Evolutionary conservation across 2,888 invertebrate genomes (phyloP), one percentile per base, ranked within the genome.

Genomic region (Netelia fuscicornis): DNA sequence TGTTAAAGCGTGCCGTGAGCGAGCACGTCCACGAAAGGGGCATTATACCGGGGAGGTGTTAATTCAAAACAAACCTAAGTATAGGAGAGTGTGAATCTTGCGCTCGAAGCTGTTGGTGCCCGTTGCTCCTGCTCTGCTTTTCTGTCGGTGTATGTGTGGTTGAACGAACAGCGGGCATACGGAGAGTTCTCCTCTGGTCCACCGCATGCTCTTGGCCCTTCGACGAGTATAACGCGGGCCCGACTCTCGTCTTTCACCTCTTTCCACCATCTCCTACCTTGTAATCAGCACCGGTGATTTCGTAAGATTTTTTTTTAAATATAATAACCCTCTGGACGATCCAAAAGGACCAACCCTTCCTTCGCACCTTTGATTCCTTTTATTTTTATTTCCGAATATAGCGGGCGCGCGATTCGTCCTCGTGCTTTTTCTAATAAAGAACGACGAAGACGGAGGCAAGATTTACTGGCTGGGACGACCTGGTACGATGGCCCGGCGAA

Each of bases 61-160:
- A 92, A 92, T 91, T 92, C 91, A 92, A 92, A 92, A 92, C 91
- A 92, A 92, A 92, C 90, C 88, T 86, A 88, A 88, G 87, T 89
- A 89, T 90, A 88, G 89, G 85, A 82, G 85, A 87, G 88, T 89
- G 77, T 77, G 81, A 84, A 81, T 77, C 86, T 89, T 83, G 82
- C 82, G 76, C 85, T 88, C 79, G 86, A 86, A 87, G 87, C 68
- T 81, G 76, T 54, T 81, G 81, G 64, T 71, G 78, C 72, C 44
- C 67, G 64, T 44, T 52, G 67, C 70, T 68, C 60, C 71, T 72
- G 77, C 84, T 65, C 83, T 56, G 70, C 44, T 81, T 65, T 75
- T 13, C 78, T 44, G 30, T 62, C 58, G 52, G 84, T 70, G 83
- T 58, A 81, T 76, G 70, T 5, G 17, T 20, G 9, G 54, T n/a